Evolutionary conservation across 2,797 vertebrate species (phyloP).

Genomic region (Trematomus bernacchii): DNA sequence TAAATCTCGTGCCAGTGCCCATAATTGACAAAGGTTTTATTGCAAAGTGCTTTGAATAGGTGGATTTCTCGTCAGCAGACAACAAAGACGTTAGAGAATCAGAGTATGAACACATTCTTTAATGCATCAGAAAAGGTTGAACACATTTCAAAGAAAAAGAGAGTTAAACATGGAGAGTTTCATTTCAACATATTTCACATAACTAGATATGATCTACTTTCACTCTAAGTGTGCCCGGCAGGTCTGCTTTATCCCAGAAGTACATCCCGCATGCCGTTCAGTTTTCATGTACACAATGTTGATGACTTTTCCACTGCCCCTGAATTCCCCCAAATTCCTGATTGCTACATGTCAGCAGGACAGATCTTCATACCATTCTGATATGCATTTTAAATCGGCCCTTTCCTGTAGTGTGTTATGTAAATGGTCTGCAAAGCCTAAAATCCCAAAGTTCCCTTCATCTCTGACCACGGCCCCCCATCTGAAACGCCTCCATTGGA

Average conservation of each 20-base stretch:
- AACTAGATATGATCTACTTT: constrained; percentile 2
- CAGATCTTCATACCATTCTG: neutral
- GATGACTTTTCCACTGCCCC: neutral
- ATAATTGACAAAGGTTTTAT: neutral
- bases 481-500: no score
- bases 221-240: neutral
- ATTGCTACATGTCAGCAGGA: neutral
- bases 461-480: no score
- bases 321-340: neutral
- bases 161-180: constrained; percentile 1
- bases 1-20: fast-evolving
- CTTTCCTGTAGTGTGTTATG: no score
- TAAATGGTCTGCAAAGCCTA: no score
- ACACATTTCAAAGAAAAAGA: constrained; percentile 24
- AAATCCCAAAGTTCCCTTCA: no score
- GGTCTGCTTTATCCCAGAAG: neutral
- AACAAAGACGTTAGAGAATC: neutral
- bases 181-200: constrained; percentile 22
- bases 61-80: neutral
- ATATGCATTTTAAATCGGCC: no score
- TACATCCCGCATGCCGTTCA: neutral
- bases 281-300: neutral
- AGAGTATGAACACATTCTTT: neutral
- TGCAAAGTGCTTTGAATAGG: neutral
- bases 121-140: neutral